Conservation (phyloP, 23 tunicate species). For the Clavelina lepadiformis region DNA sequence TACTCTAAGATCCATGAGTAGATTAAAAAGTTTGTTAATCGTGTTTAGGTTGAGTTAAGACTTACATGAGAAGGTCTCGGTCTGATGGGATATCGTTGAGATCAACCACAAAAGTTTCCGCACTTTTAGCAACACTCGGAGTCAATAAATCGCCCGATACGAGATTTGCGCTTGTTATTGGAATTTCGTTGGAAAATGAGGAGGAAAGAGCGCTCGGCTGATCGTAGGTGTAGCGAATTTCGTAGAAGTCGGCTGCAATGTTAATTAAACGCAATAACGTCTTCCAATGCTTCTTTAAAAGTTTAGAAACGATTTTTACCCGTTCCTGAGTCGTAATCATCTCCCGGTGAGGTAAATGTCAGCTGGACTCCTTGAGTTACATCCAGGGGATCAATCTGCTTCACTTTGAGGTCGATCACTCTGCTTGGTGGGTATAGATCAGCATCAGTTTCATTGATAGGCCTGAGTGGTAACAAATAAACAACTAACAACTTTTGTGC, state of each 20-base stretch:
- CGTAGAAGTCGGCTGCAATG: conserved; percentile 19
- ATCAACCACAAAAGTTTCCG: conserved; percentile 20
- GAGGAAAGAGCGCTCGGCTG: conserved; percentile 12
- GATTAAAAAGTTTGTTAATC: not conserved
- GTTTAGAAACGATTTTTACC: too few species aligned
- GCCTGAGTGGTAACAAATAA: too few species aligned
- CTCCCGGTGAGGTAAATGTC: conserved; percentile 73
- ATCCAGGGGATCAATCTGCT: conserved; percentile 40
- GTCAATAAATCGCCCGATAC: conserved; percentile 15
- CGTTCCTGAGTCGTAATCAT: conserved; percentile 64
- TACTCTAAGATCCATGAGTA: conserved; percentile 8
- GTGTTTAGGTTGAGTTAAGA: too few species aligned
- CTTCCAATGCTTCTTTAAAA: too few species aligned
- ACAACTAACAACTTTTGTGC: too few species aligned
- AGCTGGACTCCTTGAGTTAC: conserved; percentile 28
- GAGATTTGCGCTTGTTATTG: conserved; percentile 1
- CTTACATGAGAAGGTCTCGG: conserved; percentile 18
- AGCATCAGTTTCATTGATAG: too few species aligned
- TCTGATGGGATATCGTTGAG: conserved; percentile 24
- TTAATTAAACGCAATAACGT: too few species aligned
- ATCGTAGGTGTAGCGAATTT: conserved; percentile 44
- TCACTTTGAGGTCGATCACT: conserved; percentile 43
- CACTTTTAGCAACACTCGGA: conserved; percentile 21
- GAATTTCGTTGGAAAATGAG: conserved; percentile 9
- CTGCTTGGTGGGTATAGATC: conserved; percentile 56